phyloP scores from a whole-genome alignment of 2,888 invertebrate species.

The Eristalinus sepulchralis region DNA sequence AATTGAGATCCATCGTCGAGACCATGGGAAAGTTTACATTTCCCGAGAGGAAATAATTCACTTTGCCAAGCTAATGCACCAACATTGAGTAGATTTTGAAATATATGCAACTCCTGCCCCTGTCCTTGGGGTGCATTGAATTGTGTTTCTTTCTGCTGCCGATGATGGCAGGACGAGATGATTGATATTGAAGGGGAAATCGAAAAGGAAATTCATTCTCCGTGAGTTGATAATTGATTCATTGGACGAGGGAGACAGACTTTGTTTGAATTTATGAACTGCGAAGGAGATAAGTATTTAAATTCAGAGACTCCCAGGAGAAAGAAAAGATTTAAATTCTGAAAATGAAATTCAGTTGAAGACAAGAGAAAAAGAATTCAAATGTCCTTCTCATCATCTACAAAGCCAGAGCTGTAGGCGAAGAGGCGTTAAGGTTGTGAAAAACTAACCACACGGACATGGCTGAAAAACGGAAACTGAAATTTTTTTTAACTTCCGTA shows the following conservation, averaged over 20 bases:
- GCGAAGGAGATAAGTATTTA: background rate
- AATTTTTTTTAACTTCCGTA: background rate
- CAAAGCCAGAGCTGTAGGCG: background rate
- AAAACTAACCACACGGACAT: background rate
- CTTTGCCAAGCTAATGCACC: background rate
- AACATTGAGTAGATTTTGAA: background rate
- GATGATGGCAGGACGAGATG: background rate
- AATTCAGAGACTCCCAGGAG: too few species aligned
- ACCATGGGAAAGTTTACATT: conserved; percentile 77
- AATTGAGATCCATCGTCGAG: conserved; percentile 74
- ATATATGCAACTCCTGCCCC: background rate
- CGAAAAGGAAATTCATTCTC: background rate
- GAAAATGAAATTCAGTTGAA: too few species aligned
- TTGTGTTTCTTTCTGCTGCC: background rate
- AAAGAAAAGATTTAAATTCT: too few species aligned
- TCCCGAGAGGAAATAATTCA: conserved; percentile 65
- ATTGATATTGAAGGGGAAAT: background rate
- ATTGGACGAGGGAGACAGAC: background rate
- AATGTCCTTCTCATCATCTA: background rate
- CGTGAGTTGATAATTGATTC: background rate
- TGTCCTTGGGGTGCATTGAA: too few species aligned
- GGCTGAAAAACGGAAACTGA: background rate
- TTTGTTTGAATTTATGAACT: background rate
- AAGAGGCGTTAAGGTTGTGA: background rate
- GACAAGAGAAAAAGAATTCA: background rate